Base-by-base conservation (phyloP, 2,797 vertebrate species). In the Apogon hyalosoma region DNA sequence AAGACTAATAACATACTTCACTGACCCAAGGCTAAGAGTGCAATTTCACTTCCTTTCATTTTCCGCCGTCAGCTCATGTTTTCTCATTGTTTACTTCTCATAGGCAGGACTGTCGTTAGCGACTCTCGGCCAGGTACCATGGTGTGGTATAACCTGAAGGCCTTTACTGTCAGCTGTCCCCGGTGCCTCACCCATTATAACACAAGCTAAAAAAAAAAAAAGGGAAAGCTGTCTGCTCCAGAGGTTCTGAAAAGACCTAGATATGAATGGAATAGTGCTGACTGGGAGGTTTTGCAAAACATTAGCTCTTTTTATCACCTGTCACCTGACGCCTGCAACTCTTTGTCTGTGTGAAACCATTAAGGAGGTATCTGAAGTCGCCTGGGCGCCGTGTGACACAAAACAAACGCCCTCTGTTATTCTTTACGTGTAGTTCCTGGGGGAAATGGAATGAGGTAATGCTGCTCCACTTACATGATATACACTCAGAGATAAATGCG, bases 361-460 rank as follows among this genome's bases (percentile, higher is more conserved):
- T 87, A 79, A 77, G 69, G 24, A 60, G 73, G 50, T 80, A 78
- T 81, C 74, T 64, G 60, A 78, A 72, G 80, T 63, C 46, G 40
- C 64, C 69, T 14, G 59, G 83, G 75, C 45, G 73, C 80, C 76
- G 15, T 73, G 75, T 76, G 69, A 88, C 72, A 75, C 82, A 66
- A 86, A 87, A 88, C 84, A 92, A 88, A 75, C 47, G 51, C 51
- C 63, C 69, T 75, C 80, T 87, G 80, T 88, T 84, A 73, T 84
- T 73, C 79, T 76, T 63, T 81, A 82, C 75, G 82, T 87, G 77
- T 52, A 50, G 64, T 57, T 85, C 86, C 65, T 14, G n/a, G 31
- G 75, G 73, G 73, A 67, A 75, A 72, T 47, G 52, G 52, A 68
- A 65, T 90, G 90, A 91, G 84, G 88, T 92, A 92, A 93, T 87